phyloP scores from a whole-genome alignment of 2,888 invertebrate genomes.

The Palloptera scutellata region DNA sequence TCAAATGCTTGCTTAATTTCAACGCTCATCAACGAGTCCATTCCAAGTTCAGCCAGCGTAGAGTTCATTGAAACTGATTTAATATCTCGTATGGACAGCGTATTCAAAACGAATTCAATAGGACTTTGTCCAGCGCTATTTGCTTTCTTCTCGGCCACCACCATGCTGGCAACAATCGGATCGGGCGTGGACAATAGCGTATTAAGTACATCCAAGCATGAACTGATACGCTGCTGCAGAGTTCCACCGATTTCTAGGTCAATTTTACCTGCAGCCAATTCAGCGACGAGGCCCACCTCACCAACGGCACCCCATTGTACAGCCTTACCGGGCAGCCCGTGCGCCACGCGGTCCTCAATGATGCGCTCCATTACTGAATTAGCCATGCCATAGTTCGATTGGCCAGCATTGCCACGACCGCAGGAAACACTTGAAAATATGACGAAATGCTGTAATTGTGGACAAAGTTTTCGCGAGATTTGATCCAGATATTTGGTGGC shows the following conservation, averaged over 20 bases:
- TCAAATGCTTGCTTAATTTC: conserved; percentile 92
- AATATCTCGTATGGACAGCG: conserved; percentile 72
- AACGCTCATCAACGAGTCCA: conserved; percentile 96
- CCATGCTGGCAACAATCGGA: conserved; percentile 80
- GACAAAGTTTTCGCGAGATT: conserved; percentile 68
- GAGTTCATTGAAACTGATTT: conserved; percentile 75
- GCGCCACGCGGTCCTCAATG: conserved; percentile 74
- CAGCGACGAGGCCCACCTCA: conserved; percentile 82
- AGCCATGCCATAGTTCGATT: conserved; percentile 82
- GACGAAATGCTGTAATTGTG: conserved; percentile 75
- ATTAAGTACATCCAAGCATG: conserved; percentile 78
- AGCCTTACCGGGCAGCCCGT: conserved; percentile 79
- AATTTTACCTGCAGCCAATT: conserved; percentile 73
- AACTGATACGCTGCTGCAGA: conserved; percentile 81
- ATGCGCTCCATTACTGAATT: conserved; percentile 90
- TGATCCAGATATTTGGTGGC: conserved; percentile 80
- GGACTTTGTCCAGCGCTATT: conserved; percentile 70
- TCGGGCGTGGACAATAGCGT: conserved; percentile 74
- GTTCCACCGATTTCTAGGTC: conserved; percentile 78
- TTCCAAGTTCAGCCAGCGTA: conserved; percentile 86
- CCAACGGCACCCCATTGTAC: conserved; percentile 93
- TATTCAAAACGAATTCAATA: conserved; percentile 75
- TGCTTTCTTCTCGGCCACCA: conserved; percentile 81
- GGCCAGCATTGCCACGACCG: conserved; percentile 88
- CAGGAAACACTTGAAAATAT: conserved; percentile 89